Base-by-base conservation (phyloP, 2,113 vertebrate genomes). In the Ctenomys sociabilis region DNA sequence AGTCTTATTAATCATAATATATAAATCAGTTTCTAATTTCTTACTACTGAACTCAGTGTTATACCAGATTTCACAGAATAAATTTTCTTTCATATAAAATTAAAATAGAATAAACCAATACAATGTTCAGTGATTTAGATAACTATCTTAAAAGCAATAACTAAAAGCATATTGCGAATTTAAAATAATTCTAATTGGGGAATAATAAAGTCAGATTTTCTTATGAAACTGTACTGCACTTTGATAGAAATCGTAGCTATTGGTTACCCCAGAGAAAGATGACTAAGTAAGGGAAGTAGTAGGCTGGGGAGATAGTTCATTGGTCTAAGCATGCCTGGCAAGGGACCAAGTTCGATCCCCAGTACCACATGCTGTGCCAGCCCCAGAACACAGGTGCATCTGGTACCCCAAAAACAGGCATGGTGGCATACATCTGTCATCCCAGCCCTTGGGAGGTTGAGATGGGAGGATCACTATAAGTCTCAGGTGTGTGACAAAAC, bases 21-120 rank as follows among this genome's bases (percentile, higher is more conserved):
- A 83, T 59, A 32, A 95, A 61, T 64, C 37, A 78, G 13, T 57
- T 92, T 81, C 57, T 95, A 43, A n/a, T 93, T 96, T 91, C 85
- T 92, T 28, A 92, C 14, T 35, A 78, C 7, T 78, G 26, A 96
- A 94, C 80, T 89, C 21, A 88, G 30, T 85, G 3, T 88, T 83
- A 49, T 17, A 21, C 85, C 49, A 80, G 40, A 40, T 92, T 95
- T 73, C 70, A 88, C 49, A 78, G 32, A 92, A 37, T 73, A 75
- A 90, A 57, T 93, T 82, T 85, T 40, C n/a, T 52, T 59, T 52
- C 49, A 95, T 52, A 64, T 82, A 77, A 94, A 95, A 70, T 92
- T 11, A 90, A 73, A 94, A 72, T 70, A 54, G 12, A 5, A 40
- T 73, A 90, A 93, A 49, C 68, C 45, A 91, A 28, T 43, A 77